Base-by-base conservation (phyloP, 2,888 invertebrate genomes). In the Cyrtodaria siliqua region DNA sequence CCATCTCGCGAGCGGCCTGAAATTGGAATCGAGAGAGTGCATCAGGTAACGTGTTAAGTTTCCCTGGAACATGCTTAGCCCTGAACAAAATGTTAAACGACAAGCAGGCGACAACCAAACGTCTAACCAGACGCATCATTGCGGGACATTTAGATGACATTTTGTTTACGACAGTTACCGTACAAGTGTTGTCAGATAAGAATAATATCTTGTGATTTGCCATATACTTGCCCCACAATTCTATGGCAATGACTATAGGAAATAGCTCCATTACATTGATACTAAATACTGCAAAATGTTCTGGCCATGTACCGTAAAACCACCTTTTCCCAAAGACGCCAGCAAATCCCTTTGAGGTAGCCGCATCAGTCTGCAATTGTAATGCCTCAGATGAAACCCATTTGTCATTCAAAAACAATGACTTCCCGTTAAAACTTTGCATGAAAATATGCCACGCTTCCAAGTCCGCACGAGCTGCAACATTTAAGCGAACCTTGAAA, bases 341-440 rank as follows among this genome's bases (percentile, higher is more conserved):
- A n/a, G 70, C 70, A 57, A 33, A 76, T 4, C 76, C 76, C 12
- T 64, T 3, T 2, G 66, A 44, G 2, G 61, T 55, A 20, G 76
- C 56, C 18, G 74, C 68, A 69, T 75, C 74, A 12, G 75, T 70
- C n/a, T 60, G 50, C 27, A 76, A 26, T 9, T 49, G 1, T 0
- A 76, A 18, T 2, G 26, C 12, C 9, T 70, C 60, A 2, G 70
- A 53, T 6, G 55, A 27, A 2, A 61, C 0, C 70, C 70, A 76
- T 18, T 42, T 18, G 27, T 79, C 73, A 52, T 38, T 20, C 8
- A 80, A 53, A 60, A 78, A 80, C 40, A 69, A 62, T 8, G 59
- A 72, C 57, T 59, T 61, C 1, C 79, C 78, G 71, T 79, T 83
- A 49, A 75, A 75, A 8, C 27, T 14, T 0, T 18, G 1, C 23